Base-by-base conservation (phyloP, 2,113 vertebrate species). In the Pelobates fuscus region DNA sequence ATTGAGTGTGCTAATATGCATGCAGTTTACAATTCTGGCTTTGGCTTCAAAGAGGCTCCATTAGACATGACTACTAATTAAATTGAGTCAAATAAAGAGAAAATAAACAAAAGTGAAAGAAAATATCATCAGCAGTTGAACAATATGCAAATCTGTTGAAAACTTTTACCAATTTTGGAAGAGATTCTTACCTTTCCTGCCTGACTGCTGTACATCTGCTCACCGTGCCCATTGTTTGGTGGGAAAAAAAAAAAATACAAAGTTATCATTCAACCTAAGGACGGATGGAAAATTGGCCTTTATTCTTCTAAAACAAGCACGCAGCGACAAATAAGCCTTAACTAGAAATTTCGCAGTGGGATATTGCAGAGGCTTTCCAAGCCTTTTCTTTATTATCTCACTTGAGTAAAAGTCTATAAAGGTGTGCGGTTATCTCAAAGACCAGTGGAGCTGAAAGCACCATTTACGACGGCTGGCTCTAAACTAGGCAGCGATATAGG, bases 381-480 rank as follows among this genome's bases (percentile, higher is more conserved):
- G 32, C 18, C 52, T 29, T 27, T 11, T 23, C 5, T 21, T 26
- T 64, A 65, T 57, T 57, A 67, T 59, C 32, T 67, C 54, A 43
- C 46, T 60, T 57, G 23, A 46, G n/a, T 21, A 46, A 59, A 58
- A 58, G 21, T 66, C 18, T 41, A 62, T 71, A 55, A n/a, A 37
- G 52, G 44, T 54, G 32, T 30, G 25, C 32, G 7, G 62, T 74
- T 74, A 75, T 75, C 54, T 67, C 55, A 8, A 17, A 57, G 32
- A 75, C 60, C 52, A 65, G 29, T 30, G 32, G 18, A 67, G 54
- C 72, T 46, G 63, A 67, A 75, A 75, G 67, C 54, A 75, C 7
- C 25, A 67, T 67, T 75, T 59, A 46, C 12, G 57, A 74, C 15
- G 12, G 11, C 71, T 41, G 63, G 2, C 43, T 21, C 21, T 57